Percentiles rank a stretch among this genome's conserved stretches.
Conservation (phyloP, 2,888 invertebrate genomes). For the Epinotia bilunana region DNA sequence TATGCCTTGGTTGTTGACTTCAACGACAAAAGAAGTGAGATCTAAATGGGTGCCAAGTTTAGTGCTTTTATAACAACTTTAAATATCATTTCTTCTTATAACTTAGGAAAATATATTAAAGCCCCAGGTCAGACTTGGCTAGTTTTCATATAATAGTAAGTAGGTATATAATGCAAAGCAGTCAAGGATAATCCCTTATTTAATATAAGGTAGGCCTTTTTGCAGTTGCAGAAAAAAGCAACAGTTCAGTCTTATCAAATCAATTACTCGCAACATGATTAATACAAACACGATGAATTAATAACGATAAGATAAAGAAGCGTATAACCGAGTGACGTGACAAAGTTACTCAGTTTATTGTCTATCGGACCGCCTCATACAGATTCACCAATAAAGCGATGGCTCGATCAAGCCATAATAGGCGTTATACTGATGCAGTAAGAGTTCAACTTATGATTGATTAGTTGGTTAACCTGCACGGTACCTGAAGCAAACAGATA, state of each 20-base stretch:
- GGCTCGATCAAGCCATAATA: conserved; percentile 4
- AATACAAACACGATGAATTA: conserved; percentile 27
- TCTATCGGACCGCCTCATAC: conserved; percentile 37
- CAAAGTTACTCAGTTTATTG: conserved; percentile 34
- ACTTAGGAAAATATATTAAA: no score
- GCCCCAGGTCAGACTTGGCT: no score
- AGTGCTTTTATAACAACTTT: no score
- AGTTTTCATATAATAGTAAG: no score
- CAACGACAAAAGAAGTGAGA: no score
- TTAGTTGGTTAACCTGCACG: conserved; percentile 10
- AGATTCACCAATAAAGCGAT: conserved; percentile 1
- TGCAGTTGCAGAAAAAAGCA: neutral
- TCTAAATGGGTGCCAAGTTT: no score
- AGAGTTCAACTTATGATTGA: neutral
- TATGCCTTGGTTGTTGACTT: no score
- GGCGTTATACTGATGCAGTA: neutral
- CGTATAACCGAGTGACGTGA: conserved; percentile 26
- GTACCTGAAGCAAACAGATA: conserved; percentile 48
- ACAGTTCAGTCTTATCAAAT: conserved; percentile 10
- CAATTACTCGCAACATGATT: conserved; percentile 8
- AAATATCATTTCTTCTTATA: no score
- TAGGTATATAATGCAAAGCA: neutral
- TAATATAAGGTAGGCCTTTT: neutral
- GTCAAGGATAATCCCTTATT: neutral
- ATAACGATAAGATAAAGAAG: conserved; percentile 19